These are phyloP conservation scores for Clivina fossor DNA, from an alignment of 2,888 invertebrate genomes.

Conservation along the genomic window DNA sequence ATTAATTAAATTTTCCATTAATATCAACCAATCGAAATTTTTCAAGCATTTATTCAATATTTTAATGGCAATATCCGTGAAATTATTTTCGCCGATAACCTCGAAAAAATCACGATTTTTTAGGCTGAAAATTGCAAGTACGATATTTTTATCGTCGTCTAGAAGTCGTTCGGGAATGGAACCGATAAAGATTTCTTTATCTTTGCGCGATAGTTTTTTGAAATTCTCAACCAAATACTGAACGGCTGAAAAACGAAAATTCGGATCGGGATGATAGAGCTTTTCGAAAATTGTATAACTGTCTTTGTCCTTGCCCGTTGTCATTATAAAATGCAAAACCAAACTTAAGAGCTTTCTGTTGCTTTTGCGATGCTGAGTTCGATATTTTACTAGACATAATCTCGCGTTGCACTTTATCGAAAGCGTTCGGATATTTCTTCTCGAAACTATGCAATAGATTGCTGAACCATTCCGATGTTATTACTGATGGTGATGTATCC, in stretches of 20 bases:
- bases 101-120: constrained; percentile 50
- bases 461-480: constrained; percentile 55
- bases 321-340: constrained; percentile 21
- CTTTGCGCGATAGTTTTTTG: constrained; percentile 54
- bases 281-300: constrained; percentile 57
- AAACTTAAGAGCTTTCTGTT: constrained; percentile 29
- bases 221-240: constrained; percentile 63
- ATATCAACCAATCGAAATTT: constrained; percentile 45
- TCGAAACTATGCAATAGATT: constrained; percentile 64
- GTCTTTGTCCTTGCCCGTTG: constrained; percentile 36
- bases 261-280: constrained; percentile 69
- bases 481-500: neutral
- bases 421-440: constrained; percentile 68
- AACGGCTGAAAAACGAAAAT: constrained; percentile 68
- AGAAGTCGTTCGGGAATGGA: constrained; percentile 66
- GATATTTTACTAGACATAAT: constrained; percentile 54
- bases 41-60: constrained; percentile 56
- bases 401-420: constrained; percentile 67
- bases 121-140: constrained; percentile 59
- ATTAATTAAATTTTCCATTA: constrained; percentile 53
- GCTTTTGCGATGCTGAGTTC: constrained; percentile 30
- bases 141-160: constrained; percentile 68
- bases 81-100: constrained; percentile 53
- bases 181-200: constrained; percentile 64
- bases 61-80: constrained; percentile 56